Percentiles rank a stretch among this genome's conserved stretches.
These are phyloP conservation scores for Limosa lapponica DNA, from an alignment of 2,797 vertebrate species.

Conservation along the genomic window DNA sequence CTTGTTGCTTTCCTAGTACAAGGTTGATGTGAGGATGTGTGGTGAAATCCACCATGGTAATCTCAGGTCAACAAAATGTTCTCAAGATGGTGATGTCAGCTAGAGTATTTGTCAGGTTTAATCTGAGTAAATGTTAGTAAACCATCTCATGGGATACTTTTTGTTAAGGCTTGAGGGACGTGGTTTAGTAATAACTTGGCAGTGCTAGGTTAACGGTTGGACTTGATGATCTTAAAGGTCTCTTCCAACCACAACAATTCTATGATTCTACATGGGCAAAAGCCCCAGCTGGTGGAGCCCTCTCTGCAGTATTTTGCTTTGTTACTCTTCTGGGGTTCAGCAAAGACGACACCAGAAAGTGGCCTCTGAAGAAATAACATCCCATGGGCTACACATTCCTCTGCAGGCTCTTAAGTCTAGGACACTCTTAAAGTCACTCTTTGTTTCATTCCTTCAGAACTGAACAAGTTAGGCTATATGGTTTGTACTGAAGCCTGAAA, in stretches of 20 bases:
- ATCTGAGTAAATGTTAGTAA: background rate
- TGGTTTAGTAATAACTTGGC: background rate
- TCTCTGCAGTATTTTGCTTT: background rate
- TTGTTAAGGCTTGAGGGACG: background rate
- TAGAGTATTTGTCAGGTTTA: background rate
- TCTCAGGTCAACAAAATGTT: background rate
- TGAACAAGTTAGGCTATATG: background rate
- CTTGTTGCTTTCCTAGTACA: background rate
- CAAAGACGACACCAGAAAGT: background rate
- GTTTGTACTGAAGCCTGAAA: background rate
- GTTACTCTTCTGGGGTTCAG: background rate
- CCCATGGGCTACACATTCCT: background rate
- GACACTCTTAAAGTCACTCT: background rate
- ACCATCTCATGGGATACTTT: background rate
- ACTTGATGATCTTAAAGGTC: background rate
- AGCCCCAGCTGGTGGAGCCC: rapidly evolving
- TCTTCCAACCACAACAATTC: background rate
- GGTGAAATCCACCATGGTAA: background rate
- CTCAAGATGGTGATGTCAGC: background rate
- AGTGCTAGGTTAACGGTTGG: background rate
- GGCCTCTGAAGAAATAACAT: background rate
- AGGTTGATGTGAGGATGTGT: background rate
- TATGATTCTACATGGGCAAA: background rate
- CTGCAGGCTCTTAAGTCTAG: background rate
- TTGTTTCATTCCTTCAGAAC: background rate